Evolutionary conservation across 2,113 vertebrate species (phyloP).

Genomic region (Pungitius pungitius): DNA sequence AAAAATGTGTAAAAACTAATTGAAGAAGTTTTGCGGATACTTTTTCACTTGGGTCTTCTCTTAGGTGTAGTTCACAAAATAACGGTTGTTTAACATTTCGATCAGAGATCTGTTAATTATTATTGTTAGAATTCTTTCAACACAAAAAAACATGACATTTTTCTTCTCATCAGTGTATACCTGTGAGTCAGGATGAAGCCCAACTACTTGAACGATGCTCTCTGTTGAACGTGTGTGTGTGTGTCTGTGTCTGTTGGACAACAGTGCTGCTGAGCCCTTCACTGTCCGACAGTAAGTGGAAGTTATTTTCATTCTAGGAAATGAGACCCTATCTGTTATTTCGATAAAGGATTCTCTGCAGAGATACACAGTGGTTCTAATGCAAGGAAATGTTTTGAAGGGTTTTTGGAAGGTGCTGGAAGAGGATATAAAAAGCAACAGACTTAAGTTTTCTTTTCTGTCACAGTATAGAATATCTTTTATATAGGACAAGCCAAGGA

Average conservation of each 20-base stretch:
- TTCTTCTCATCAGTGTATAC: slow-evolving; percentile 71
- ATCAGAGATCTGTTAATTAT: slow-evolving; percentile 65
- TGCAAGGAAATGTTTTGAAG: slow-evolving; percentile 21
- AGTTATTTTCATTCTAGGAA: slow-evolving; percentile 32
- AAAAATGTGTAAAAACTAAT: slow-evolving; percentile 25
- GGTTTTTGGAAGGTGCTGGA: slow-evolving; percentile 51
- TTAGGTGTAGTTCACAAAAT: slow-evolving; percentile 63
- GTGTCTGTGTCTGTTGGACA: slow-evolving; percentile 54
- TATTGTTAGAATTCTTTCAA: slow-evolving; percentile 67
- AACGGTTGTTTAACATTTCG: slow-evolving; percentile 64
- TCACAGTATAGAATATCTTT: slow-evolving; percentile 25
- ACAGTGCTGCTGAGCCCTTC: slow-evolving; percentile 75
- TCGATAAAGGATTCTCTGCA: slow-evolving; percentile 27
- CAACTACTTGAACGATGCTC: slow-evolving; percentile 77
- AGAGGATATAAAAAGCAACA: slow-evolving; percentile 37
- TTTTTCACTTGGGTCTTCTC: slow-evolving; percentile 69
- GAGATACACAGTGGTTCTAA: slow-evolving; percentile 19
- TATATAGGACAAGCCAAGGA: slow-evolving; percentile 39
- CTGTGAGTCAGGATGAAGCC: slow-evolving; percentile 78
- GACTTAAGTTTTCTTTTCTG: slow-evolving; percentile 18
- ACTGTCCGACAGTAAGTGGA: slow-evolving; percentile 43
- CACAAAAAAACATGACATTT: slow-evolving; percentile 61
- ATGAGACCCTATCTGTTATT: slow-evolving; percentile 33
- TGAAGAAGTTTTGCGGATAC: slow-evolving; percentile 46
- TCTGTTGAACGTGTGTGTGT: slow-evolving; percentile 63